phyloP scores from a whole-genome alignment of 2,113 vertebrate species.

The Nannospalax galili region DNA sequence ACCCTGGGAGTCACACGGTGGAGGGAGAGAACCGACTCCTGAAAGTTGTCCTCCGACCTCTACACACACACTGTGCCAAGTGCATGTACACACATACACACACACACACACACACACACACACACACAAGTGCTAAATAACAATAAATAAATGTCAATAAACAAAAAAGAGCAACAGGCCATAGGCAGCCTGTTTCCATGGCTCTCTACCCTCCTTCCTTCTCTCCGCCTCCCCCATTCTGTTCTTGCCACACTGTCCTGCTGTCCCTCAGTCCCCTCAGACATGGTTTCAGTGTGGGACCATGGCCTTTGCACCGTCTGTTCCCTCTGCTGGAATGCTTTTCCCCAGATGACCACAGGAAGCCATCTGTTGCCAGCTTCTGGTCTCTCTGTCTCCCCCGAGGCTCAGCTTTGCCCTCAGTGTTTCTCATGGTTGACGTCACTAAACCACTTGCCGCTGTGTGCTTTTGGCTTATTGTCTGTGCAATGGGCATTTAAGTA shows the following conservation, averaged over 20 bases:
- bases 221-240: background rate
- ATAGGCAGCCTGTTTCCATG: rapidly evolving
- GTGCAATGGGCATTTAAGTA: too few species aligned
- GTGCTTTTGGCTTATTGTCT: too few species aligned
- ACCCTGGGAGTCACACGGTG: too few species aligned
- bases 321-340: background rate
- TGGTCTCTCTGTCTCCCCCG: too few species aligned
- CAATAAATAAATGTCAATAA: background rate
- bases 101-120: background rate
- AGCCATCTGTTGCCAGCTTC: too few species aligned
- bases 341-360: background rate
- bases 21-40: too few species aligned
- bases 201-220: background rate
- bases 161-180: background rate
- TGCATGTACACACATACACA: background rate
- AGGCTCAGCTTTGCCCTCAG: too few species aligned
- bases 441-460: too few species aligned
- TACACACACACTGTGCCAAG: background rate
- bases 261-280: background rate
- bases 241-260: background rate
- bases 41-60: too few species aligned
- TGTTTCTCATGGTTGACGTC: too few species aligned
- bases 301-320: background rate
- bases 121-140: too few species aligned
- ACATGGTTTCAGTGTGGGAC: background rate